phyloP scores from a whole-genome alignment of 2,888 invertebrate genomes.

The Tenthredo amoena region DNA sequence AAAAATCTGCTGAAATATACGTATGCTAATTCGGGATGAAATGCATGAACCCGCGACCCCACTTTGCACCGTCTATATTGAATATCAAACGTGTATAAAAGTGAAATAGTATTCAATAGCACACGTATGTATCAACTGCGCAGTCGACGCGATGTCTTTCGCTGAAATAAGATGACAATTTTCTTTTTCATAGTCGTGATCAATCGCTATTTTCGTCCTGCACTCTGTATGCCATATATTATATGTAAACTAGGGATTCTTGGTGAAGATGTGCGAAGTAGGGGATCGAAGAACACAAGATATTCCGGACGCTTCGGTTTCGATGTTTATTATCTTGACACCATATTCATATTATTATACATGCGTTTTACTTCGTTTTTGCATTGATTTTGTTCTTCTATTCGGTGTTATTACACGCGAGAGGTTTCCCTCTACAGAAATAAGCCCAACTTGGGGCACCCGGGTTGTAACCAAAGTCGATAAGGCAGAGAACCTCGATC shows the following conservation, averaged over 20 bases:
- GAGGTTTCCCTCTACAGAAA: slow-evolving; percentile 39
- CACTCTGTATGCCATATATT: background rate
- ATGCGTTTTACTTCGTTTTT: background rate
- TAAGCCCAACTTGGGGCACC: background rate
- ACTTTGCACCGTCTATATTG: background rate
- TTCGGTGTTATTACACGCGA: background rate
- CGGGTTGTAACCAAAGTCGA: background rate
- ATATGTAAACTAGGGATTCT: background rate
- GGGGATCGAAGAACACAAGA: background rate
- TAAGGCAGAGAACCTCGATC: slow-evolving; percentile 9
- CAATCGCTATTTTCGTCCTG: background rate
- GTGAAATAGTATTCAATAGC: background rate
- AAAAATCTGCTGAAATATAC: background rate
- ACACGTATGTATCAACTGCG: background rate
- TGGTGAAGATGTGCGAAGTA: background rate
- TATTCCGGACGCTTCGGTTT: background rate
- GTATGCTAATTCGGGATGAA: background rate
- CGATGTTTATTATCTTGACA: background rate
- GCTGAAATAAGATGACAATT: background rate
- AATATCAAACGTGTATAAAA: background rate
- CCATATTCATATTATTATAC: background rate
- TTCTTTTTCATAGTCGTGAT: background rate
- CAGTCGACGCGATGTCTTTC: background rate
- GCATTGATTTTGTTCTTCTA: background rate
- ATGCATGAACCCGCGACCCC: background rate